A percentile compares a stretch with the other conserved stretches of the same genome.
These are phyloP conservation scores for Phasianus colchicus DNA, from an alignment of 2,113 vertebrate species.

Conservation along the genomic window DNA sequence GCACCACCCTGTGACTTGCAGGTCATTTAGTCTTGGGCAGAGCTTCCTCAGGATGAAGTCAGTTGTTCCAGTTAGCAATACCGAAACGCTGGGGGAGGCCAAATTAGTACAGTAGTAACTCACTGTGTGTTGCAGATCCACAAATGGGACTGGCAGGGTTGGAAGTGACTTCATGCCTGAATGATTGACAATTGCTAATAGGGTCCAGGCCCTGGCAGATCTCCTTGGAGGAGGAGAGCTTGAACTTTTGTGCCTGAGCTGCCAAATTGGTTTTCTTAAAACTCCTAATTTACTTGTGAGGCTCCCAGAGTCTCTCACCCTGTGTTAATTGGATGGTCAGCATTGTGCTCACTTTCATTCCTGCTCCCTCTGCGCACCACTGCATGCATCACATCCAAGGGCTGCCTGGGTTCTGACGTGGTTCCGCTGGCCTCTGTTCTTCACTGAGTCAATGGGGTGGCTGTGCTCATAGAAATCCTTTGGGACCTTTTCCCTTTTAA, in stretches of 20 bases:
- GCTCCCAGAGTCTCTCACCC: not conserved
- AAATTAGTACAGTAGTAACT: constrained; percentile 7
- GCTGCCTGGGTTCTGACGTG: accelerated
- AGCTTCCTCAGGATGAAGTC: constrained; percentile 32
- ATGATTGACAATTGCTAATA: constrained; percentile 61
- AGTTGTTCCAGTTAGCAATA: constrained; percentile 11
- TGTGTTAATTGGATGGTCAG: constrained; percentile 29
- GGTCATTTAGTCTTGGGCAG: constrained; percentile 4
- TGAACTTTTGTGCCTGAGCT: constrained; percentile 53
- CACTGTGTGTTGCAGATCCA: not conserved
- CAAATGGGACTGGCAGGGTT: constrained; percentile 9
- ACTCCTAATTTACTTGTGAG: constrained; percentile 36
- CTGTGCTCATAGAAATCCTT: not conserved
- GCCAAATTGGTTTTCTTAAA: constrained; percentile 61
- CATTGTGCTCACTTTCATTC: not conserved
- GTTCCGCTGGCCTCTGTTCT: not conserved
- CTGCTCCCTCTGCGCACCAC: not conserved
- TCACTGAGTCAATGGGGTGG: accelerated
- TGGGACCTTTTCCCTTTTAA: not conserved
- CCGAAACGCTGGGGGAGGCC: not conserved
- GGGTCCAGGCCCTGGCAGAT: constrained; percentile 24
- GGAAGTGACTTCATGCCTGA: constrained; percentile 36
- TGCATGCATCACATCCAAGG: not conserved
- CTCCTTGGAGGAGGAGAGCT: not conserved
- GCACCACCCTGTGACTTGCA: not conserved